Base-by-base conservation (phyloP, 2,113 vertebrate genomes). In the Pholis gunnellus region DNA sequence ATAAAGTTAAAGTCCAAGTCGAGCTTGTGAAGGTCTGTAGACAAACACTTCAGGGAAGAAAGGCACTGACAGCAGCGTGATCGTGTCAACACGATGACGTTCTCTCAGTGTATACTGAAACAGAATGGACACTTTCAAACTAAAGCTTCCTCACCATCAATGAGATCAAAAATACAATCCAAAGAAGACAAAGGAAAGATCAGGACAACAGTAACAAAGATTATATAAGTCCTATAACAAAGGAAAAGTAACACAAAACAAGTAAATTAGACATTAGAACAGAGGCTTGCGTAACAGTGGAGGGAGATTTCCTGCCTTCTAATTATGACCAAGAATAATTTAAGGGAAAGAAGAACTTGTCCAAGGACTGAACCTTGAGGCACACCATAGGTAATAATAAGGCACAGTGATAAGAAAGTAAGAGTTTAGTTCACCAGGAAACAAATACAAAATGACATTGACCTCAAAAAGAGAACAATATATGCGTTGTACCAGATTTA, bases 361-460 rank as follows among this genome's bases (percentile, higher is more conserved):
- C n/a, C 22, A 20, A 77, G 25, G 44, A 70, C 17, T 59, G 61
- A 54, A 79, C 52, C 46, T 63, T 70, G 69, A 44, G 64, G 38
- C 1, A 69, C 14, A 42, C 40, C 54, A 50, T 2, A 15, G 11
- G 2, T 38, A 63, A 38, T 20, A 71, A 31, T 31, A 31, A 31
- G 13, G 52, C 0, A 68, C 4, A 38, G 18, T 44, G 20, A 54
- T 34, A 34, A 72, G 40, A 61, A 13, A 34, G 18, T 34, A 31
- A 80, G 63, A 25, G 34, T 29, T 2, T n/a, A 38, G n/a, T 22
- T 46, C 22, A 52, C 9, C 50, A 52, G 50, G 50, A 8, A 52
- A 7, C 7, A 52, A 22, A 22, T 52, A 3, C 20, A 52, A 22
- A 22, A 52, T 22, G 0, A 52, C 50, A 3, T 9, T 20, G 50